Base-by-base conservation (phyloP, 2,113 vertebrate species). In the Melierax canorus region DNA sequence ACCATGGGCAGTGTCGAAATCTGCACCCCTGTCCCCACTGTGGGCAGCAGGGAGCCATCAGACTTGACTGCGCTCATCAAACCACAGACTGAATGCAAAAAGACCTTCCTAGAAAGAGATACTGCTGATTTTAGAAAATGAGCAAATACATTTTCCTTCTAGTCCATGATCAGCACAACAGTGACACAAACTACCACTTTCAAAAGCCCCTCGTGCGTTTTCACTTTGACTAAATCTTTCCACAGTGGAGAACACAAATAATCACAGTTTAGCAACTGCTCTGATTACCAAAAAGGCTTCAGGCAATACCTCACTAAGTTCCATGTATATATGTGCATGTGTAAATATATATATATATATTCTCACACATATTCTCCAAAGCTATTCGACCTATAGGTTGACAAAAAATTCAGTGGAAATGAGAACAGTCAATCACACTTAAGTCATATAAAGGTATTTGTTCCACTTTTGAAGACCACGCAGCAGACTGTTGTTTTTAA, bases 141-240 rank as follows among this genome's bases (percentile, higher is more conserved):
- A 7, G 32, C 55, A 80, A 71, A 77, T 21, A 45, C 12, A 4
- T 63, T 48, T 91, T 81, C 64, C 55, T 71, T 69, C 45, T 48
- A 71, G 45, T 60, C 94, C 80, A 46, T 3, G 46, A 97, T 79
- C 80, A 92, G 62, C 50, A 58, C 45, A 87, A 71, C 26, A 93
- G 89, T 53, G 88, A 96, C 83, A 96, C 59, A 91, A 97, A 93
- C 56, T 45, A 81, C 53, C 56, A 53, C 6, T 94, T 94, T 68
- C 59, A 60, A 60, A 94, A 91, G 85, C 63, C 79, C 76, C 53
- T 12, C 20, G 7, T 21, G 87, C 62, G n/a, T 94, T 95, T 86
- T 88, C 51, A 72, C 56, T 81, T 94, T 86, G 84, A 97, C 60
- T 89, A 92, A 86, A 45, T 78, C 74, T 76, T 96, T 96, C 92